phyloP scores from a whole-genome alignment of 2,888 invertebrate genomes.

The Eueremaeus valkanovi region DNA sequence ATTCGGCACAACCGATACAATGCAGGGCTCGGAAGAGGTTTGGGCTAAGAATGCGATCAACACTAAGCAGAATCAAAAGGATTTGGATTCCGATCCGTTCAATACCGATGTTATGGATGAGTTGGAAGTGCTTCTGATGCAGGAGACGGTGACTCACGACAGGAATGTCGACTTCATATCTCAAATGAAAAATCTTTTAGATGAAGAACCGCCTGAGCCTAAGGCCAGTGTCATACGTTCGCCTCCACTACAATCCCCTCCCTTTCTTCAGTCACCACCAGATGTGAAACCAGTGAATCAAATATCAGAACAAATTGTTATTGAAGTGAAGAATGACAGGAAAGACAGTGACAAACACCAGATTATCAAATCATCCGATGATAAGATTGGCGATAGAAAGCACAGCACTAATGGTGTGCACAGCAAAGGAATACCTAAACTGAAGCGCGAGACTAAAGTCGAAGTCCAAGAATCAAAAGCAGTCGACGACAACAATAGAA shows the following conservation, averaged over 20 bases:
- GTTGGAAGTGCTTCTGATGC: slow-evolving; percentile 8
- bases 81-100: slow-evolving; percentile 11
- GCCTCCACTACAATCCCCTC: slow-evolving; percentile 1
- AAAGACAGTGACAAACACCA: not conserved
- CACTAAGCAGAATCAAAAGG: not conserved
- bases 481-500: not conserved
- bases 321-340: not conserved
- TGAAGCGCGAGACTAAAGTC: not conserved
- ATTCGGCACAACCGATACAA: not conserved
- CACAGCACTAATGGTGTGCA: not conserved
- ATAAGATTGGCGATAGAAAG: not conserved
- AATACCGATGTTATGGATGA: slow-evolving; percentile 30
- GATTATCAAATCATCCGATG: no score
- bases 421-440: not conserved
- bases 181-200: slow-evolving; percentile 34
- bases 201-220: slow-evolving; percentile 32
- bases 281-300: slow-evolving; percentile 1
- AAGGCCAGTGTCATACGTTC: not conserved
- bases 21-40: not conserved
- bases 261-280: not conserved
- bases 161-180: slow-evolving; percentile 30
- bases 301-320: slow-evolving; percentile 3
- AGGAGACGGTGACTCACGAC: slow-evolving; percentile 27
- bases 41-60: not conserved
- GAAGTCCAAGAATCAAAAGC: not conserved